Conservation (phyloP, 2,888 invertebrate species). For the Caenorhabditis auriculariae region DNA sequence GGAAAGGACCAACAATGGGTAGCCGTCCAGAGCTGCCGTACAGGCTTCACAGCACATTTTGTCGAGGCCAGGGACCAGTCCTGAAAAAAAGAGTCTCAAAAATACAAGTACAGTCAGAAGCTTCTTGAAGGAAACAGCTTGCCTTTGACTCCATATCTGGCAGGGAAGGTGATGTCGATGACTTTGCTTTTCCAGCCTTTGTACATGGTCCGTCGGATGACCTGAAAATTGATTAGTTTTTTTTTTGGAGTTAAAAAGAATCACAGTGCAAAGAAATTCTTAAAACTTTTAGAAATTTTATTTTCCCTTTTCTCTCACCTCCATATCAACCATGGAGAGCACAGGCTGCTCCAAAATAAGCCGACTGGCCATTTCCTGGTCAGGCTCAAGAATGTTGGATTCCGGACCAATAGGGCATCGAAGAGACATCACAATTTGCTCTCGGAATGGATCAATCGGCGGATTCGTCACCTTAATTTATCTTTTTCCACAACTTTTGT, state of each 20-base stretch:
- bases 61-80: conserved; percentile 79
- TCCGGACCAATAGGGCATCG: conserved; percentile 91
- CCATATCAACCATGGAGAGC: conserved; percentile 84
- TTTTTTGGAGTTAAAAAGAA: no score
- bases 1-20: conserved; percentile 83
- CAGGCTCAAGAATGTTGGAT: conserved; percentile 84
- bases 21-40: conserved; percentile 76
- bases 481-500: background rate
- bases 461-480: conserved; percentile 79
- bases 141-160: conserved; percentile 71
- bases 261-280: no score
- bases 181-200: conserved; percentile 82
- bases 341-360: conserved; percentile 92
- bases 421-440: conserved; percentile 97
- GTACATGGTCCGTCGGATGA: conserved; percentile 77
- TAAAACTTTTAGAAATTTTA: background rate
- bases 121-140: background rate
- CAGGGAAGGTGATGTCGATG: conserved; percentile 85
- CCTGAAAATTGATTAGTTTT: conserved; percentile 34
- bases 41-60: conserved; percentile 80
- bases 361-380: conserved; percentile 80
- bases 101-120: background rate
- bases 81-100: conserved; percentile 64
- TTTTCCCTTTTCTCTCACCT: conserved; percentile 68
- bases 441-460: conserved; percentile 97